A percentile compares a stretch with the other conserved stretches of the same genome.
Evolutionary conservation across 2,797 vertebrate species (phyloP).

Genomic region (Distichodus sexfasciatus): DNA sequence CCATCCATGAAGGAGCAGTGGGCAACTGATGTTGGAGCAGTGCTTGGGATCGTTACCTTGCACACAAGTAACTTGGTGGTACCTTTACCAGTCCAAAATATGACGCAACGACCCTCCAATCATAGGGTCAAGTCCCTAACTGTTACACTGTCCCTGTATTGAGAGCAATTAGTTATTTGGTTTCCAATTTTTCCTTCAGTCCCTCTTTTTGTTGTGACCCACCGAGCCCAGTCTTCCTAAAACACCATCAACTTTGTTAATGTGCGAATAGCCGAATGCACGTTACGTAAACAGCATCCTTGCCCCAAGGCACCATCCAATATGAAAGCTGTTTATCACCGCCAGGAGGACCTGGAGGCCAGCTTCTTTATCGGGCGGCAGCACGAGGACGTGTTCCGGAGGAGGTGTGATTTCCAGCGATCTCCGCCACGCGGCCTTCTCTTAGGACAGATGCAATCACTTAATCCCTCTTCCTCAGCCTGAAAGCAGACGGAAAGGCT

Average conservation of each 20-base stretch:
- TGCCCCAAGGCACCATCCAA: constrained; percentile 21
- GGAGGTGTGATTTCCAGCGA: constrained; percentile 7
- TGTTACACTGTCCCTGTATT: neutral
- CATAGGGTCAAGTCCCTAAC: too few species aligned
- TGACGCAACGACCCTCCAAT: too few species aligned
- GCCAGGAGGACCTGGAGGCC: constrained; percentile 6
- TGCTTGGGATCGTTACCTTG: too few species aligned
- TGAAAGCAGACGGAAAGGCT: neutral
- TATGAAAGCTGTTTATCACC: constrained; percentile 37
- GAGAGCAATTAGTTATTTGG: neutral
- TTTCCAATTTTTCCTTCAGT: neutral
- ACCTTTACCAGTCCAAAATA: too few species aligned
- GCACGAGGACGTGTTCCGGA: constrained; percentile 16
- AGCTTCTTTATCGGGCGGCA: constrained; percentile 25
- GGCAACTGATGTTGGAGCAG: too few species aligned
- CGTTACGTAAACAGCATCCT: constrained; percentile 12
- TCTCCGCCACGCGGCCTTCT: neutral
- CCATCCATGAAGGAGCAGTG: too few species aligned
- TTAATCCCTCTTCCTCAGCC: constrained; percentile 13
- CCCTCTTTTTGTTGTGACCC: neutral
- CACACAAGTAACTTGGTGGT: too few species aligned
- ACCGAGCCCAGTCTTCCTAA: neutral
- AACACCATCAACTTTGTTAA: constrained; percentile 31
- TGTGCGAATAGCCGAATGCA: constrained; percentile 13
- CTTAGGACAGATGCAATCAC: constrained; percentile 26